These are phyloP conservation scores for Chlorops oryzae DNA, from an alignment of 1,140 invertebrate genomes.

Conservation along the genomic window DNA sequence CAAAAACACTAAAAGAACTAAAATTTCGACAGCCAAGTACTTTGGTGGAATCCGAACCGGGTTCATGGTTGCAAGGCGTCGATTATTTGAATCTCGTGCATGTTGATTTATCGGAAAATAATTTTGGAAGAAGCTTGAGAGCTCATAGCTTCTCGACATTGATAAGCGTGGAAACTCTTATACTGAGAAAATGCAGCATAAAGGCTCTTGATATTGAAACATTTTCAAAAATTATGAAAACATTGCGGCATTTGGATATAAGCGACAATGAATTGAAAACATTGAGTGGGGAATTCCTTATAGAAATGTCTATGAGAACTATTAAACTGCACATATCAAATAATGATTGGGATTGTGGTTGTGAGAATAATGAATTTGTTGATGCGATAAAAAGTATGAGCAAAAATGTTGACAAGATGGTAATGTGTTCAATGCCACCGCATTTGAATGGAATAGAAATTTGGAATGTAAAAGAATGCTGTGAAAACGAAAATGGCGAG, in stretches of 20 bases:
- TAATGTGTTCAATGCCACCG: too few species aligned
- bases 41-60: conserved; percentile 12
- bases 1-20: too few species aligned
- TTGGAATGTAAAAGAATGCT: too few species aligned
- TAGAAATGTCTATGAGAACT: too few species aligned
- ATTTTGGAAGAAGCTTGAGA: conserved; percentile 6
- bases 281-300: conserved; percentile 5
- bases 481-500: too few species aligned
- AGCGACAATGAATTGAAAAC: conserved; percentile 7
- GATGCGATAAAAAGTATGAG: too few species aligned
- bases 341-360: too few species aligned
- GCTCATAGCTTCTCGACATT: conserved; percentile 1
- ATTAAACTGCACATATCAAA: too few species aligned
- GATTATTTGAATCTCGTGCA: not conserved
- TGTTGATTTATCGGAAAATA: conserved; percentile 6
- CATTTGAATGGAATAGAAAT: too few species aligned
- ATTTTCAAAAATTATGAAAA: conserved; percentile 1
- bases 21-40: too few species aligned
- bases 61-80: not conserved
- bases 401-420: too few species aligned
- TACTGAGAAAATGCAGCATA: conserved; percentile 1
- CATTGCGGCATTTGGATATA: conserved; percentile 5
- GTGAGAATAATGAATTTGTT: too few species aligned
- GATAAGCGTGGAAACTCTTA: not conserved
- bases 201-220: not conserved